Evolutionary conservation across 2,113 vertebrate genomes (phyloP).

Genomic region (Phaethon lepturus): DNA sequence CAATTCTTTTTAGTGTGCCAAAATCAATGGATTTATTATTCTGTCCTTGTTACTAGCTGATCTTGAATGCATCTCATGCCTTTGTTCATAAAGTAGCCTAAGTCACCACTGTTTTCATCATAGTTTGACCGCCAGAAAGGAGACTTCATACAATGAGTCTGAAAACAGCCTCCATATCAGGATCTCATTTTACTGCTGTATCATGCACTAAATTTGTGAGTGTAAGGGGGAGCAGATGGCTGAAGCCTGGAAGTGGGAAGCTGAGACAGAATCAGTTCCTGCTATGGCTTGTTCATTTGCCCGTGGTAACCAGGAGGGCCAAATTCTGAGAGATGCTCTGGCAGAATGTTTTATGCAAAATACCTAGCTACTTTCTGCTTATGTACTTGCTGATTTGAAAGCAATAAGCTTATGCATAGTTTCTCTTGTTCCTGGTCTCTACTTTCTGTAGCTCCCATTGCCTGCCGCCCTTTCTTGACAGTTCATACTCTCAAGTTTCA

Average conservation of each 20-base stretch:
- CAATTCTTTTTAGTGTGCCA: not conserved
- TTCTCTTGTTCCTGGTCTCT: not conserved
- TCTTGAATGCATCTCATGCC: not conserved
- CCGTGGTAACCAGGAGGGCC: constrained; percentile 8
- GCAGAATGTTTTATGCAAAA: constrained; percentile 1
- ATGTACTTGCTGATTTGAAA: not conserved
- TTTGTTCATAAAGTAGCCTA: not conserved
- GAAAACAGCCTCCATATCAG: constrained; percentile 14
- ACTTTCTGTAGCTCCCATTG: not conserved
- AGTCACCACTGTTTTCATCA: constrained; percentile 22
- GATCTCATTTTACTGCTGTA: constrained; percentile 1
- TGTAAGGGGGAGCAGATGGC: constrained; percentile 45
- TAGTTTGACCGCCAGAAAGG: not conserved
- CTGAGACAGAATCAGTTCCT: constrained; percentile 29
- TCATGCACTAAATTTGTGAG: not conserved
- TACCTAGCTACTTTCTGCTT: not conserved
- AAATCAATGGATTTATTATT: not conserved
- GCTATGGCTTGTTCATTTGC: constrained; percentile 52
- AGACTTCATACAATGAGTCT: not conserved
- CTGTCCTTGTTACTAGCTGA: not conserved
- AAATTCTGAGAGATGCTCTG: constrained; percentile 1
- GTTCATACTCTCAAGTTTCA: not conserved
- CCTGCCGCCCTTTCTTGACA: not conserved
- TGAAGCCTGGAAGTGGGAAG: constrained; percentile 47
- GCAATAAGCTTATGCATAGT: not conserved